phyloP scores from a whole-genome alignment of 2,797 vertebrate species.

The Macrochelys suwanniensis region DNA sequence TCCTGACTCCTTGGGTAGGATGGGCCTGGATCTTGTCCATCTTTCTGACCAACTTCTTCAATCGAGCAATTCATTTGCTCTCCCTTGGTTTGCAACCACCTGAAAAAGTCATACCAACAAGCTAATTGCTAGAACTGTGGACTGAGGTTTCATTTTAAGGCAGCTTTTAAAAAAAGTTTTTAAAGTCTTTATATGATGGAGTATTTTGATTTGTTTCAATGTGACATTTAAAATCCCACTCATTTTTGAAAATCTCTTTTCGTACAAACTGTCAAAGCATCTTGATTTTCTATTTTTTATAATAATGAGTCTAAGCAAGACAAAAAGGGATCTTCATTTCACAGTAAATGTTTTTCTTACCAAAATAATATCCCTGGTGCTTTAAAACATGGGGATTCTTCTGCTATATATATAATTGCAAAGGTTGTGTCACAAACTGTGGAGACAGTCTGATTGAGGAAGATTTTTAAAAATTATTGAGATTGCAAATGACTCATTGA shows the following conservation, averaged over 20 bases:
- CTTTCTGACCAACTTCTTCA: not conserved
- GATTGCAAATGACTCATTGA: not conserved
- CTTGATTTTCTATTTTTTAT: not conserved
- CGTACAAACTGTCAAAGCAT: constrained; percentile 8
- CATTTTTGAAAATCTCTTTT: not conserved
- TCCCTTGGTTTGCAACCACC: not conserved
- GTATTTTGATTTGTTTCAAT: not conserved
- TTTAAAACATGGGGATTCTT: not conserved
- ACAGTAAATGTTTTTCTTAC: not conserved
- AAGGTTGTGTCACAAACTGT: fast-evolving
- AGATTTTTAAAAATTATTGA: not conserved
- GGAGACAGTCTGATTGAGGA: not conserved
- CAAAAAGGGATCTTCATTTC: not conserved
- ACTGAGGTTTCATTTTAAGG: not conserved
- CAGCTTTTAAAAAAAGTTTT: not conserved
- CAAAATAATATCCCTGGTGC: not conserved
- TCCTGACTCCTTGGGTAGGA: fast-evolving
- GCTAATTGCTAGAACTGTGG: not conserved
- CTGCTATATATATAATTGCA: not conserved
- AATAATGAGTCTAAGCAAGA: not conserved
- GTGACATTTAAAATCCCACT: not conserved
- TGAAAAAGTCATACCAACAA: not conserved
- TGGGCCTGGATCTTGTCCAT: not conserved
- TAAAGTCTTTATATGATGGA: not conserved
- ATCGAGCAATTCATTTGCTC: not conserved